These are phyloP conservation scores for Lottia gigantea DNA, from an alignment of 2,888 invertebrate species.

Conservation along the genomic window DNA sequence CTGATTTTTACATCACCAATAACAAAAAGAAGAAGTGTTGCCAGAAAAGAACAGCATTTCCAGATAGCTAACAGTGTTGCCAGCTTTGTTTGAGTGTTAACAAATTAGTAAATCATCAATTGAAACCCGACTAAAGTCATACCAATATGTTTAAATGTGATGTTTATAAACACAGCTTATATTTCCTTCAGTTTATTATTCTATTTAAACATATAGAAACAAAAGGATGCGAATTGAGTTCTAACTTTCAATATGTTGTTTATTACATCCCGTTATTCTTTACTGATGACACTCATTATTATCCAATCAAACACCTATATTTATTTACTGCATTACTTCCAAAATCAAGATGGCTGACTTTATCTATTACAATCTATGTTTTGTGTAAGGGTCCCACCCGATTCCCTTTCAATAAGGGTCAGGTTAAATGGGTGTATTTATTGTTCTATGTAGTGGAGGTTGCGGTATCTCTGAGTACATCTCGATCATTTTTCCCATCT, in stretches of 20 bases:
- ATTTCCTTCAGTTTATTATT: not conserved
- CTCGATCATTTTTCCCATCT: not conserved
- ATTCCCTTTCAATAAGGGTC: slow-evolving; percentile 3
- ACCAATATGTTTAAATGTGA: not conserved
- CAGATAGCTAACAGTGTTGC: too few relatives aligned
- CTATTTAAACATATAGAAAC: slow-evolving; percentile 1
- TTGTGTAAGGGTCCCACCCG: not conserved
- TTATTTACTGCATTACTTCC: slow-evolving; percentile 1
- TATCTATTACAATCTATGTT: not conserved
- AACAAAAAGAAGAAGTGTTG: too few relatives aligned
- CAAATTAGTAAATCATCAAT: too few relatives aligned
- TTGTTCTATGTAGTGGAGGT: not conserved
- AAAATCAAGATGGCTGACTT: not conserved
- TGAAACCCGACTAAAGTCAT: not conserved
- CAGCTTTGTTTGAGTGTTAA: too few relatives aligned
- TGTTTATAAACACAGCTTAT: slow-evolving; percentile 6
- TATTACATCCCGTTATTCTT: not conserved
- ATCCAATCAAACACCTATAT: not conserved
- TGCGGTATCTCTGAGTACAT: not conserved
- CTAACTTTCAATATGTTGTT: not conserved
- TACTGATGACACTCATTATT: slow-evolving; percentile 9
- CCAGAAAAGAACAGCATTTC: too few relatives aligned
- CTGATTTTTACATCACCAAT: too few relatives aligned
- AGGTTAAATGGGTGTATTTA: not conserved
- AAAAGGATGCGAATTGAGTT: not conserved